These are phyloP conservation scores for Arnoldichthys spilopterus DNA, from an alignment of 2,797 vertebrate species.

Conservation along the genomic window DNA sequence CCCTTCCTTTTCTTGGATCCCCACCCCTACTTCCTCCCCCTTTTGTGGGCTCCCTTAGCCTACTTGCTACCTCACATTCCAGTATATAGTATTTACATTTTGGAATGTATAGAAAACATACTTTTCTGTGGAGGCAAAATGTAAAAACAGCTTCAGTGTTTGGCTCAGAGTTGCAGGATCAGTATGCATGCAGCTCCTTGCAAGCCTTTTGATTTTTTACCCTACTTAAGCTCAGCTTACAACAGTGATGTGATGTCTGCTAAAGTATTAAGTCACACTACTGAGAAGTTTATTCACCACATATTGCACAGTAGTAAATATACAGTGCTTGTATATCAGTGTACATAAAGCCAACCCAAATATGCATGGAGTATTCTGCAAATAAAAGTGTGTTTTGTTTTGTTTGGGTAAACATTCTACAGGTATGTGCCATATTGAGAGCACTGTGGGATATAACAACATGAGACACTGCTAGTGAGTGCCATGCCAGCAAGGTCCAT, in stretches of 20 bases:
- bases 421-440: background rate
- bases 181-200: background rate
- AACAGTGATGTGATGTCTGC: conserved; percentile 43
- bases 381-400: conserved; percentile 15
- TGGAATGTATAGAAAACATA: background rate
- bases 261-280: conserved; percentile 22
- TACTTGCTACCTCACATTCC: background rate
- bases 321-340: background rate
- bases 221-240: conserved; percentile 12
- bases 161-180: background rate
- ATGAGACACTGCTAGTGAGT: background rate
- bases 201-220: conserved; percentile 25
- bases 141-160: background rate
- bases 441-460: background rate
- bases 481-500: conserved; percentile 1
- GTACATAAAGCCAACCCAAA: background rate
- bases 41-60: conserved; percentile 1
- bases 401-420: background rate
- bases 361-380: conserved; percentile 1
- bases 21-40: conserved; percentile 12
- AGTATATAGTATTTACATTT: background rate
- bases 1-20: background rate
- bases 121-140: background rate
- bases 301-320: background rate
- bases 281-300: conserved; percentile 26